Conservation (phyloP, 2,113 vertebrate genomes). For the Chlamydotis undulata region DNA sequence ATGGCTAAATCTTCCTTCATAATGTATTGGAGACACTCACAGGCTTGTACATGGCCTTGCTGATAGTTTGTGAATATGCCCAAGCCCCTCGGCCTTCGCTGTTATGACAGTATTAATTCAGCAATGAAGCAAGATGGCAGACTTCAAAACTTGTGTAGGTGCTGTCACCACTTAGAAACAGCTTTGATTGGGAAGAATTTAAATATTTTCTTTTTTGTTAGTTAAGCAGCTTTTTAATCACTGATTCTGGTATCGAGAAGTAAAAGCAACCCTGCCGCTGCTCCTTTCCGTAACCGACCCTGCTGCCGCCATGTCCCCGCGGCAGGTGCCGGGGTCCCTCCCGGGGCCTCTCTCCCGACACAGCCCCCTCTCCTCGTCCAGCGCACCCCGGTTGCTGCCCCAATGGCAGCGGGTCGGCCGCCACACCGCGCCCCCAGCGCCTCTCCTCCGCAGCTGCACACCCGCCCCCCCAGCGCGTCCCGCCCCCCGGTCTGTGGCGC, state of each 20-base stretch:
- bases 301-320: no score
- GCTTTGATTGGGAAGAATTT: not conserved
- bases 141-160: no score
- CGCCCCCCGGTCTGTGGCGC: no score
- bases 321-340: no score
- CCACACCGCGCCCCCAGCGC: not conserved
- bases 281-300: no score
- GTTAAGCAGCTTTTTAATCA: not conserved
- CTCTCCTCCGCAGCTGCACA: no score
- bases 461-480: no score
- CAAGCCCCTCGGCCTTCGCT: rapidly evolving
- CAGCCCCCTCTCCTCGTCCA: not conserved
- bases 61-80: rapidly evolving
- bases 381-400: not conserved
- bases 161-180: not conserved
- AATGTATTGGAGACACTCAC: rapidly evolving
- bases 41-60: rapidly evolving
- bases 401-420: not conserved
- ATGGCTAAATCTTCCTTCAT: not conserved
- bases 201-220: no score
- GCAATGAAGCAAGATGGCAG: not conserved
- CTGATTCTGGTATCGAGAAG: rapidly evolving
- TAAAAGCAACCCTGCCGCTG: no score
- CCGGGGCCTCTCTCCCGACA: not conserved
- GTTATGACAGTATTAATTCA: not conserved